phyloP scores from a whole-genome alignment of 1,140 invertebrate species.

The Drosophila mayri region DNA sequence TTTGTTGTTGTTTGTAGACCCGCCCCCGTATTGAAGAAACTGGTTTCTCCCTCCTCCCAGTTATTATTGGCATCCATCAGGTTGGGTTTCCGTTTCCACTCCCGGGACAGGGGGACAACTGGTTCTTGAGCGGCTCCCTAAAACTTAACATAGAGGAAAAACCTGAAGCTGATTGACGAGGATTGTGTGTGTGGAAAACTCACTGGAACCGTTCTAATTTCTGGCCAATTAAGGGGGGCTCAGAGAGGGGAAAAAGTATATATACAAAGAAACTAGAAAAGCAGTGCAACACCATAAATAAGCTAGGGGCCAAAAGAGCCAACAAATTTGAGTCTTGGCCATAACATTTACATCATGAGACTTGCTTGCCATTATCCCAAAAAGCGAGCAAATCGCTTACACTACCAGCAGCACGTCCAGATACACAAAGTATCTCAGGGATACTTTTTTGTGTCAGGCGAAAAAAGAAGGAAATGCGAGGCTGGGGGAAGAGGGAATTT shows the following conservation, averaged over 20 bases:
- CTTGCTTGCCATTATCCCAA: neutral
- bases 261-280: slow-evolving; percentile 1
- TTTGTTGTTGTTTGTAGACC: slow-evolving; percentile 9
- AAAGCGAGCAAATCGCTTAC: slow-evolving; percentile 29
- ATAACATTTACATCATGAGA: slow-evolving; percentile 34
- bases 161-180: slow-evolving; percentile 42
- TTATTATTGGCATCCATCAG: slow-evolving; percentile 39
- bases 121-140: slow-evolving; percentile 28
- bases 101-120: neutral
- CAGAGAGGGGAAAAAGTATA: neutral
- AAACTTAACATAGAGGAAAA: slow-evolving; percentile 21
- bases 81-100: slow-evolving; percentile 38
- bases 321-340: slow-evolving; percentile 8
- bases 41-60: slow-evolving; percentile 13
- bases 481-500: neutral
- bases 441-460: slow-evolving; percentile 1
- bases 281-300: slow-evolving; percentile 4
- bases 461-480: slow-evolving; percentile 5
- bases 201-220: slow-evolving; percentile 36
- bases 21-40: slow-evolving; percentile 24
- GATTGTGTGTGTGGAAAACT: slow-evolving; percentile 12
- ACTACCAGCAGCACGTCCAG: slow-evolving; percentile 5
- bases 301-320: neutral
- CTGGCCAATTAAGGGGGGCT: neutral
- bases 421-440: slow-evolving; percentile 32